Base-by-base conservation (phyloP, 2,888 invertebrate genomes). In the Dusona sp. region DNA sequence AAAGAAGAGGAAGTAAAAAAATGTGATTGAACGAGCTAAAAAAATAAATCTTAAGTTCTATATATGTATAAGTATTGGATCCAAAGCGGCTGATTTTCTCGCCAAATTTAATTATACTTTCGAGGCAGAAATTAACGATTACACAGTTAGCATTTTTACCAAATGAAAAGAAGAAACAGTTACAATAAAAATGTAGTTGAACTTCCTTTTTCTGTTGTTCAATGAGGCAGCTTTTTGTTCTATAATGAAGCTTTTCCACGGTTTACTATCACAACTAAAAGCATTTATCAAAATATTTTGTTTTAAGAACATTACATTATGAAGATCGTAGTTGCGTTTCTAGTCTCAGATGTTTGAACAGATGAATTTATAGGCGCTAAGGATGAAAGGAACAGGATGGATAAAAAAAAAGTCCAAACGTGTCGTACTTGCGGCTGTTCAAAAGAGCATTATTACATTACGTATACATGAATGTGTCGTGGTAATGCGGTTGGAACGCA, bases 371-470 rank as follows among this genome's bases (percentile, higher is more conserved):
- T 45, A 45, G 19, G n/a, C 9, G 9, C 29, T 33, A 29, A 4
- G 64, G 7, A 42, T n/a, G n/a, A 29, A 29, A n/a, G 7, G 42
- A 64, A 16, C 25, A 48, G 33, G 70, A 29, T 36, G 51, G 3
- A 33, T 8, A 29, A 3, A n/a, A 51, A 48, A 74, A 68, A 73
- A 22, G 51, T 38, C 45, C 19, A 61, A 74, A 78, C 73, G 48
- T 51, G 74, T 75, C 65, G 45, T 70, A 79, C 51, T 79, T 74
- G 54, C 51, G 73, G 33, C 73, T 51, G 70, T 82, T 82, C 65
- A 70, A 64, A 57, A 65, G 51, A 73, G 77, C 75, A 83, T 83
- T 83, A 88, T 88, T 87, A 79, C 85, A 87, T 87, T 87, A 87
- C 78, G 73, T 82, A 83, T 87, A 88, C 87, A 87, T 81, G 80